Conservation (phyloP, 2,888 invertebrate genomes). For the Eupithecia inturbata region DNA sequence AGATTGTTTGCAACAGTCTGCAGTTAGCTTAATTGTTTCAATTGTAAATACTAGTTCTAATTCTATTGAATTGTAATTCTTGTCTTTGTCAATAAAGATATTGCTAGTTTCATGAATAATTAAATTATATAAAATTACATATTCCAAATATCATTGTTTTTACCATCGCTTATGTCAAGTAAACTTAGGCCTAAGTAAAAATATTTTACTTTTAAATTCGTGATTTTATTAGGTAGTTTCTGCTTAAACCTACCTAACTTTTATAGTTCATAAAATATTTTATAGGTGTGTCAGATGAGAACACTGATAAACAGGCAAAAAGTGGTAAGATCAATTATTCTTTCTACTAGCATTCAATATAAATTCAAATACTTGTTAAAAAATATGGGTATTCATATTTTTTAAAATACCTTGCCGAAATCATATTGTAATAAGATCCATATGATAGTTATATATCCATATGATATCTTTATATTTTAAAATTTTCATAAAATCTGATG, state of each 20-base stretch:
- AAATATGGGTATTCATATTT: no score
- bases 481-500: background rate
- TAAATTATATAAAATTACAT: background rate
- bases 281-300: background rate
- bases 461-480: background rate
- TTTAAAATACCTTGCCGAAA: no score
- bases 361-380: background rate
- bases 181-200: background rate
- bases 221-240: slow-evolving; percentile 4
- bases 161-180: background rate
- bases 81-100: no score
- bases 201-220: background rate
- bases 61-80: no score
- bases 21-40: no score
- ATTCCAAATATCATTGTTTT: background rate
- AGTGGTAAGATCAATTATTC: background rate
- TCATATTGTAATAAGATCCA: background rate
- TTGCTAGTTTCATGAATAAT: no score
- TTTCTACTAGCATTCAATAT: background rate
- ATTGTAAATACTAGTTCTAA: no score
- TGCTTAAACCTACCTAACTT: background rate
- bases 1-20: no score
- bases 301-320: background rate
- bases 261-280: slow-evolving; percentile 3
- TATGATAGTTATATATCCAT: no score